Evolutionary conservation across 1,140 invertebrate genomes (phyloP).

Genomic region (Drosophila subpulchrella): DNA sequence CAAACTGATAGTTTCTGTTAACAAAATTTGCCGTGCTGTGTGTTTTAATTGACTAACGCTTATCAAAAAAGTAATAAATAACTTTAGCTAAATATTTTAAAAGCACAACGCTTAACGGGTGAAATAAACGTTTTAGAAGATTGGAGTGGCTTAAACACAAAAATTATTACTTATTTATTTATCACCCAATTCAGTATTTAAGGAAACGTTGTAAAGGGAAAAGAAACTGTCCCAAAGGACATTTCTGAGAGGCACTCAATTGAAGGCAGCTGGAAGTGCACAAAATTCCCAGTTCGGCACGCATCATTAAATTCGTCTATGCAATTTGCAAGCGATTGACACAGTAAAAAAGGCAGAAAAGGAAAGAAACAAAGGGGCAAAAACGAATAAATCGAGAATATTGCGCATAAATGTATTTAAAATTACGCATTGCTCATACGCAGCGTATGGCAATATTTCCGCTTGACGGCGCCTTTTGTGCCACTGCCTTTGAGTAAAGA

Average conservation of each 20-base stretch:
- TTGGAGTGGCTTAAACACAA: not conserved
- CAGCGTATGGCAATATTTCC: constrained; percentile 79
- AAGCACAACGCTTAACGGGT: not conserved
- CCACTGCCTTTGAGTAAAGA: not conserved
- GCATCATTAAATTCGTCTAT: constrained; percentile 54
- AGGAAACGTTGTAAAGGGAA: not conserved
- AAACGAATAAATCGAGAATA: constrained; percentile 70
- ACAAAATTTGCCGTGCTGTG: not conserved
- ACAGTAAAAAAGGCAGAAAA: constrained; percentile 32
- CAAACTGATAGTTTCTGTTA: not conserved
- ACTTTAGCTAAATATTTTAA: not conserved
- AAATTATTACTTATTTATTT: not conserved
- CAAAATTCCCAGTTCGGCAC: constrained; percentile 18
- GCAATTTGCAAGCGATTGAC: constrained; percentile 53
- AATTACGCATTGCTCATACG: constrained; percentile 81
- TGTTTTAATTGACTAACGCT: not conserved
- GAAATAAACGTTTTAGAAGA: not conserved
- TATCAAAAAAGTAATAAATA: not conserved
- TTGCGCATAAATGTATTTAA: constrained; percentile 79
- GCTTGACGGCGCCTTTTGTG: constrained; percentile 63
- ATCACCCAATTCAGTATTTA: not conserved
- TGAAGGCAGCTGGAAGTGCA: constrained; percentile 19
- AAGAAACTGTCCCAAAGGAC: not conserved
- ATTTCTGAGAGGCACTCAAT: not conserved
- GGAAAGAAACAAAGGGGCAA: not conserved